Percentiles rank a stretch among this genome's conserved stretches.
Conservation (phyloP, 2,113 vertebrate species). For the Periophthalmodon schlosseri region DNA sequence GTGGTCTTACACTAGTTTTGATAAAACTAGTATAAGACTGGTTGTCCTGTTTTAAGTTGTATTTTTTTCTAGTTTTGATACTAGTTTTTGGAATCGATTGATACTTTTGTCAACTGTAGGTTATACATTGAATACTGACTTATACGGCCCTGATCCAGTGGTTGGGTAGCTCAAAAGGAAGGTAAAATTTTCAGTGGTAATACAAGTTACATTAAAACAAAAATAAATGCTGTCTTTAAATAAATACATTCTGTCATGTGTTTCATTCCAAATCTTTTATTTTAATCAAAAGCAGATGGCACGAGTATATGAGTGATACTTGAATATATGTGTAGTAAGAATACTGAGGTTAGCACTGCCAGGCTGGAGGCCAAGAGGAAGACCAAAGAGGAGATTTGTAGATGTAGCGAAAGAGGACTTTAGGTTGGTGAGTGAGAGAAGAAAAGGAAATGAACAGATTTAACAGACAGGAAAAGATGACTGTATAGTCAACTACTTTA, state of each 20-base stretch:
- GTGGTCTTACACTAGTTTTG: too few relatives aligned
- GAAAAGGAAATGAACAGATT: background rate
- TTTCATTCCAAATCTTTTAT: background rate
- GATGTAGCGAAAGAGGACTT: background rate
- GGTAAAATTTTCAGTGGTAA: too few relatives aligned
- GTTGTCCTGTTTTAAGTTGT: too few relatives aligned
- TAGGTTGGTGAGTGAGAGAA: background rate
- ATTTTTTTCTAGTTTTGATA: too few relatives aligned
- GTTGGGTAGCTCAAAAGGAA: background rate
- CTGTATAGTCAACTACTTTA: background rate
- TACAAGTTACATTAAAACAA: background rate
- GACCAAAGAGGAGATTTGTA: constrained; percentile 1
- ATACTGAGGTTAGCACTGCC: background rate
- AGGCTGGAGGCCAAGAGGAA: background rate
- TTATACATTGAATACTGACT: background rate
- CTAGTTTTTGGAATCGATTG: too few relatives aligned
- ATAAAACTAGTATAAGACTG: too few relatives aligned
- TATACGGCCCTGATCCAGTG: too few relatives aligned
- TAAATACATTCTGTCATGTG: background rate
- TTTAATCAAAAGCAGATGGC: too few relatives aligned
- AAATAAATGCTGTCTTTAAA: background rate
- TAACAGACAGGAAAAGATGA: background rate
- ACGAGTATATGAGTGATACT: background rate
- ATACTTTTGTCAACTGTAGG: too few relatives aligned
- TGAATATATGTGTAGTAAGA: background rate